Percentiles rank a stretch among this genome's conserved stretches.
phyloP scores from a whole-genome alignment of 2,797 vertebrate genomes.

The Lagorchestes hirsutus region DNA sequence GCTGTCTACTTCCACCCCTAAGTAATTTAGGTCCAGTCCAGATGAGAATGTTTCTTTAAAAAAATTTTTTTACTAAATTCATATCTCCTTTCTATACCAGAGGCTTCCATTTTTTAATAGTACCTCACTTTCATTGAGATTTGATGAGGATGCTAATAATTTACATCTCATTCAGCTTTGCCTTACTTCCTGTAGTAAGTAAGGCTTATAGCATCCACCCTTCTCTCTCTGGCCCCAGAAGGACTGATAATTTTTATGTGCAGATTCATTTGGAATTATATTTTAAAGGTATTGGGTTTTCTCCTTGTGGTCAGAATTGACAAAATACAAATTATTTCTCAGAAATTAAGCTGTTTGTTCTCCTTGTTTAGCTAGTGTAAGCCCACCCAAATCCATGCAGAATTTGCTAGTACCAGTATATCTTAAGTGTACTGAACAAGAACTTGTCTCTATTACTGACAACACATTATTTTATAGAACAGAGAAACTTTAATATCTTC shows the following conservation, averaged over 20 bases:
- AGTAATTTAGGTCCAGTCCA: neutral
- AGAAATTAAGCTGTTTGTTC: constrained; percentile 4
- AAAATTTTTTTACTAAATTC: neutral
- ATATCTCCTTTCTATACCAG: neutral
- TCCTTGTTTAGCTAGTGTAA: neutral
- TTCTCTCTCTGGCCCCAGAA: constrained; percentile 13
- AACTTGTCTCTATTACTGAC: constrained; percentile 42
- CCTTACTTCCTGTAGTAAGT: neutral
- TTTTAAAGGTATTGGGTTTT: constrained; percentile 10
- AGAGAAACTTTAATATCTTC: constrained; percentile 26
- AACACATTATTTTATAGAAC: neutral
- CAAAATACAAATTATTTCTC: constrained; percentile 32
- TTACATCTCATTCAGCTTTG: constrained; percentile 18
- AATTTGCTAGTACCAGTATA: constrained; percentile 21
- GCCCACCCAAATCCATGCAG: constrained; percentile 40
- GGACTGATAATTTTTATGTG: neutral
- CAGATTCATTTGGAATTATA: constrained; percentile 28
- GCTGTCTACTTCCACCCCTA: neutral
- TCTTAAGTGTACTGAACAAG: neutral
- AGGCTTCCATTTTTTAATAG: neutral
- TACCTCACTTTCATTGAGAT: constrained; percentile 30
- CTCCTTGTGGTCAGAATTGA: neutral
- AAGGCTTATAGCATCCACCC: neutral
- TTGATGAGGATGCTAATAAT: neutral
- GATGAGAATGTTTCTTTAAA: neutral